Evolutionary conservation across 1,140 invertebrate genomes (phyloP).

Genomic region (Mesaphorura yosii): DNA sequence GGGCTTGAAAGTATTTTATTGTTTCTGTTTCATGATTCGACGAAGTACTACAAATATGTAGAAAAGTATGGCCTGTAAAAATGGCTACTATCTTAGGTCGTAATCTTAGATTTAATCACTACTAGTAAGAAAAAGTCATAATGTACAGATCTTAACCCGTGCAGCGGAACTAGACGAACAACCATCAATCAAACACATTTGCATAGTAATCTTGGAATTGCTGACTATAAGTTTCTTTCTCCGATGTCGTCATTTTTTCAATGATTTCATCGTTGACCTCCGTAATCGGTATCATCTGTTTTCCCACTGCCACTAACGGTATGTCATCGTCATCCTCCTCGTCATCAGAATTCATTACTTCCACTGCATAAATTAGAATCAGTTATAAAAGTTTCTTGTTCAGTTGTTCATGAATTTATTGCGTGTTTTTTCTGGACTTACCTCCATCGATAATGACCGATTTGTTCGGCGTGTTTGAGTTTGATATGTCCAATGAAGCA

Average conservation of each 20-base stretch:
- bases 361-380: slow-evolving; percentile 47
- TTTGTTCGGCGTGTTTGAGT: neutral
- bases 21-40: too few relatives aligned
- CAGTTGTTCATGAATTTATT: neutral
- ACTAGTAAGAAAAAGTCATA: too few relatives aligned
- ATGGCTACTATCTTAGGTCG: too few relatives aligned
- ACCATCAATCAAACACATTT: slow-evolving; percentile 20
- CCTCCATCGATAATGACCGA: slow-evolving; percentile 12
- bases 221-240: slow-evolving; percentile 89
- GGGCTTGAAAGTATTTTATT: too few relatives aligned
- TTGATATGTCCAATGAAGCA: neutral
- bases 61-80: too few relatives aligned
- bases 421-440: slow-evolving; percentile 4
- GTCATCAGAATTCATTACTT: slow-evolving; percentile 58
- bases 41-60: too few relatives aligned
- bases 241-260: slow-evolving; percentile 75
- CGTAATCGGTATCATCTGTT: slow-evolving; percentile 61
- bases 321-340: slow-evolving; percentile 75
- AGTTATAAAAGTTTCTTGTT: neutral
- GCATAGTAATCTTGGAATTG: slow-evolving; percentile 81
- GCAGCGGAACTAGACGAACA: too few relatives aligned
- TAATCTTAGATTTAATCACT: too few relatives aligned
- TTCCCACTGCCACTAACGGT: slow-evolving; percentile 71
- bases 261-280: slow-evolving; percentile 74
- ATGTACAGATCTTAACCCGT: too few relatives aligned